Evolutionary conservation across 2,888 invertebrate species (phyloP).

Genomic region (Cyclophora albipunctata): DNA sequence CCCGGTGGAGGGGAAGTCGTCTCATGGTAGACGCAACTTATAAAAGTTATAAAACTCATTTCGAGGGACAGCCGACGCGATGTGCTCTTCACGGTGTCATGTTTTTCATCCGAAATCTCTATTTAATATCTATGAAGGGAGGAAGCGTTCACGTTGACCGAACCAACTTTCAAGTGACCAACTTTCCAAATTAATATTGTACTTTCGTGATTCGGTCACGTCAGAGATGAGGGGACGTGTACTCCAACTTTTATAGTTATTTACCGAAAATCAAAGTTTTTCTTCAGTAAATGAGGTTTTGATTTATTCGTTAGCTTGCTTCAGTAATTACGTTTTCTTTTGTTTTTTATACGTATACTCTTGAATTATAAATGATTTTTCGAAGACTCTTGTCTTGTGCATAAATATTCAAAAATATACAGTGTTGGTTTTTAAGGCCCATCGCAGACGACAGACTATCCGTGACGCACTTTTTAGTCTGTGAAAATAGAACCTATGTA

Average conservation of each 20-base stretch:
- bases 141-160: slow-evolving; percentile 9
- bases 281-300: too few species aligned
- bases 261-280: neutral
- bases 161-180: slow-evolving; percentile 9
- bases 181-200: slow-evolving; percentile 11
- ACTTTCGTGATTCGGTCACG: slow-evolving; percentile 2
- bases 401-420: too few species aligned
- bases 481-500: too few species aligned
- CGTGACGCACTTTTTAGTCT: too few species aligned
- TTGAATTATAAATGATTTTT: too few species aligned
- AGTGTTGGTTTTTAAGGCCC: too few species aligned
- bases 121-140: slow-evolving; percentile 12
- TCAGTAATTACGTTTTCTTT: too few species aligned
- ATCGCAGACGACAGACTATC: too few species aligned
- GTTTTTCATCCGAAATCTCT: slow-evolving; percentile 17
- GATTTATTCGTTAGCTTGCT: too few species aligned
- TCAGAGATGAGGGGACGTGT: neutral
- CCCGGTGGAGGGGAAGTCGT: slow-evolving; percentile 32
- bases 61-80: slow-evolving; percentile 20
- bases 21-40: slow-evolving; percentile 32
- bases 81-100: slow-evolving; percentile 14
- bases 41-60: slow-evolving; percentile 56
- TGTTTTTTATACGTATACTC: too few species aligned
- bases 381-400: too few species aligned
- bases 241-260: neutral